Conservation (phyloP, 92 coral and sea anemone genomes). For the Ricordea florida region DNA sequence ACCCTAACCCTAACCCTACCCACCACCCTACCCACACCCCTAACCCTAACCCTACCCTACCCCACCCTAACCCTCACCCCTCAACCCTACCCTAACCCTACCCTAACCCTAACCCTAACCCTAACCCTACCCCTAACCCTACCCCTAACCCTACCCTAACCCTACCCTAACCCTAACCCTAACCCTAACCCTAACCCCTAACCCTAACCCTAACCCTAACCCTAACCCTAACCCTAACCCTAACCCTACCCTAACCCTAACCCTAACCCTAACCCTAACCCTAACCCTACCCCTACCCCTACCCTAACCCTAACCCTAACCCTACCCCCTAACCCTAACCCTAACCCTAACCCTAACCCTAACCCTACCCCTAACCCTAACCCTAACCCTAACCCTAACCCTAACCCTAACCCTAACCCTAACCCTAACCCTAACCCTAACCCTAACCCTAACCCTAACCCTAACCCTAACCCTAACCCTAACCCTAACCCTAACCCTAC, state of each 20-base stretch:
- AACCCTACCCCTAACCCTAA: slow-evolving; percentile 39
- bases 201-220: not conserved
- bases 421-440: slow-evolving; percentile 19
- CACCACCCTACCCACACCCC: slow-evolving; percentile 48
- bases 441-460: slow-evolving; percentile 16
- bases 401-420: slow-evolving; percentile 47
- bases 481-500: slow-evolving; percentile 40
- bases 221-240: slow-evolving; percentile 41
- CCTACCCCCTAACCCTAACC: slow-evolving; percentile 23
- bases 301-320: slow-evolving; percentile 11
- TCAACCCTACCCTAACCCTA: slow-evolving; percentile 46
- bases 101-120: slow-evolving; percentile 59
- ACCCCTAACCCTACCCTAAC: slow-evolving; percentile 28
- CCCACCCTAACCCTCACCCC: slow-evolving; percentile 51
- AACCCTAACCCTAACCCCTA: slow-evolving; percentile 12
- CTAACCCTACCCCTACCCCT: too few species aligned
- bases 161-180: slow-evolving; percentile 48
- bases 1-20: slow-evolving; percentile 37
- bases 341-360: slow-evolving; percentile 35
- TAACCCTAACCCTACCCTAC: too few species aligned
- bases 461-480: slow-evolving; percentile 14
- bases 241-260: slow-evolving; percentile 1
- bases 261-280: not conserved
- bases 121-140: slow-evolving; percentile 37
- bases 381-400: slow-evolving; percentile 52